Conservation (phyloP, 2,888 invertebrate genomes). For the Caenorhabditis virilis region DNA sequence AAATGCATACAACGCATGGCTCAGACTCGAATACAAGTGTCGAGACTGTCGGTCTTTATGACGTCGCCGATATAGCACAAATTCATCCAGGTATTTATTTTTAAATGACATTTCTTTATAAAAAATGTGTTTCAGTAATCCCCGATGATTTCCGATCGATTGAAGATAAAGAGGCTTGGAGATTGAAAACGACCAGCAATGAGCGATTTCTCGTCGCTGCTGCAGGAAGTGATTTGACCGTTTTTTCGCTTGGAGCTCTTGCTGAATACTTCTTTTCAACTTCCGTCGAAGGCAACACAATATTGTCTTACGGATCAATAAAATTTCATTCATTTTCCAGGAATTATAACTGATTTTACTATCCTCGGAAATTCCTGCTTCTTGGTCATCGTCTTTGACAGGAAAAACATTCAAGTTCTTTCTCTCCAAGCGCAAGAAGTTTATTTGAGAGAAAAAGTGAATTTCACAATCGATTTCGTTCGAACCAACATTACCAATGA, state of each 20-base stretch:
- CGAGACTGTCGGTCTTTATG: too few species aligned
- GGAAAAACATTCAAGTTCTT: slow-evolving; percentile 9
- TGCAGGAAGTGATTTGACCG: slow-evolving; percentile 19
- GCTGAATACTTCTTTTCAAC: slow-evolving; percentile 12
- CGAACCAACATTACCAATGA: slow-evolving; percentile 9
- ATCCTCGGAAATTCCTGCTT: slow-evolving; percentile 28
- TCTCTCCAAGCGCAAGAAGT: slow-evolving; percentile 19
- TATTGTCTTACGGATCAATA: background rate
- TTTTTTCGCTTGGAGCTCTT: slow-evolving; percentile 20
- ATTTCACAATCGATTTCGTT: slow-evolving; percentile 15
- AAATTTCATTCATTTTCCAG: slow-evolving; percentile 4
- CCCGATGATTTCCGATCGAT: too few species aligned
- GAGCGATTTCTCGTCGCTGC: slow-evolving; percentile 28
- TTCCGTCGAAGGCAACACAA: slow-evolving; percentile 1
- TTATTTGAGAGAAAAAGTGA: slow-evolving; percentile 12
- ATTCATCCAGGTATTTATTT: too few species aligned
- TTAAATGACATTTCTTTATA: too few species aligned
- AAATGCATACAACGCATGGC: too few species aligned
- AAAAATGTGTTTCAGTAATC: too few species aligned
- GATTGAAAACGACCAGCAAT: slow-evolving; percentile 26
- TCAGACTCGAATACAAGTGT: too few species aligned
- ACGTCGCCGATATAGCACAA: too few species aligned
- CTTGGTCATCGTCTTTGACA: slow-evolving; percentile 12
- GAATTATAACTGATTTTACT: slow-evolving; percentile 18
- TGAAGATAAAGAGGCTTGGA: too few species aligned